Conservation (phyloP, 2,797 vertebrate species). For the Ctenopoma multispine region DNA sequence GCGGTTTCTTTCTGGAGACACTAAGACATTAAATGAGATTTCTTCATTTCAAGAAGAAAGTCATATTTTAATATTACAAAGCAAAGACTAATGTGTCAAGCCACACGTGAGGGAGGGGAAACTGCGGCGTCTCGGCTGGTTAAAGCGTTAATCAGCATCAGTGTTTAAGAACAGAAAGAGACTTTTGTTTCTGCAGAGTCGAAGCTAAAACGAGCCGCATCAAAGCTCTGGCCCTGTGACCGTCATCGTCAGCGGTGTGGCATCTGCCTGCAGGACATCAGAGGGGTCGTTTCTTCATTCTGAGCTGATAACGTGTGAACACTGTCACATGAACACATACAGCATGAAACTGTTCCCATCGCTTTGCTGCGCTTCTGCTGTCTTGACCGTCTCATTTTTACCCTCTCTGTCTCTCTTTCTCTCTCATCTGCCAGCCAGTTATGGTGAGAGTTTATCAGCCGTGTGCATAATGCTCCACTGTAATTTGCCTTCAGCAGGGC, state of each 20-base stretch:
- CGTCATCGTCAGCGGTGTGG: not conserved
- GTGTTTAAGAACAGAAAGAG: too few relatives aligned
- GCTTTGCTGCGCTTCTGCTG: not conserved
- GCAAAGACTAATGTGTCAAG: too few relatives aligned
- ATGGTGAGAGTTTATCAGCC: constrained; percentile 23
- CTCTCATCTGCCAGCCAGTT: not conserved
- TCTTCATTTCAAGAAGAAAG: not conserved
- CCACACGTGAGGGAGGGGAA: too few relatives aligned
- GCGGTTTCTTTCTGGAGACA: not conserved
- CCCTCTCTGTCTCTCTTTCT: not conserved
- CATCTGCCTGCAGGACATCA: not conserved
- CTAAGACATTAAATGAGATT: not conserved
- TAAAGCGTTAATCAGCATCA: too few relatives aligned
- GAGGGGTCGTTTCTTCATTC: not conserved
- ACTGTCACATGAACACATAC: not conserved
- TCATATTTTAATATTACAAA: too few relatives aligned
- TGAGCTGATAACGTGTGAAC: not conserved
- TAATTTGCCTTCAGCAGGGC: constrained; percentile 35
- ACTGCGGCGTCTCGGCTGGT: too few relatives aligned
- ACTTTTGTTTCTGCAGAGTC: not conserved
- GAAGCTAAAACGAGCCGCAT: not conserved
- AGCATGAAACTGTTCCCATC: not conserved
- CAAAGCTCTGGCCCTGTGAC: not conserved
- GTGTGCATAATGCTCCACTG: constrained; percentile 24
- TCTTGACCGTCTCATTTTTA: not conserved